A percentile compares a stretch with the other conserved stretches of the same genome.
Evolutionary conservation across 2,888 invertebrate species (phyloP).

Genomic region (Mantis religiosa): DNA sequence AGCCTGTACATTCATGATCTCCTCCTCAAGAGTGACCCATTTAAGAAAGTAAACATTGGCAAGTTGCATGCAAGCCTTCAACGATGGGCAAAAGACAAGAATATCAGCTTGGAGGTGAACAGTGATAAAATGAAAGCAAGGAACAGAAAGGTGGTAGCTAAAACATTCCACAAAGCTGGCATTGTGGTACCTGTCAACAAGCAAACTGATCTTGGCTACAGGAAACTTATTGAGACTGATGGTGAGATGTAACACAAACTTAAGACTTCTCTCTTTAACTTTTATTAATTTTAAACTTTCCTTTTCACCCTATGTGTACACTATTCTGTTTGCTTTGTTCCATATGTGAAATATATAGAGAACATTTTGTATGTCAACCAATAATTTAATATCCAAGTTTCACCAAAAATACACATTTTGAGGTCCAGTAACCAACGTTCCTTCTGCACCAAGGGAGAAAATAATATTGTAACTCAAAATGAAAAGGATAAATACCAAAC

Average conservation of each 20-base stretch:
- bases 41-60: constrained; percentile 56
- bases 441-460: no score
- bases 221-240: constrained; percentile 66
- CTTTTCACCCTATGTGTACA: no score
- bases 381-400: no score
- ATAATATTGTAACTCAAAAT: no score
- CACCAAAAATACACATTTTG: no score
- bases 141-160: constrained; percentile 59
- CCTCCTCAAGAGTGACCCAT: constrained; percentile 52
- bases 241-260: constrained; percentile 43
- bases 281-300: no score
- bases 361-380: no score
- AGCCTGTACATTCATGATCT: constrained; percentile 53
- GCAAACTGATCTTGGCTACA: constrained; percentile 80
- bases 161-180: constrained; percentile 76
- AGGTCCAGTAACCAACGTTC: no score
- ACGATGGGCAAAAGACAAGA: constrained; percentile 57
- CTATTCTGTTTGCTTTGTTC: no score
- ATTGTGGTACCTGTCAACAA: constrained; percentile 80
- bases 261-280: no score
- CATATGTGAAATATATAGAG: no score
- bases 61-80: constrained; percentile 60
- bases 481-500: no score
- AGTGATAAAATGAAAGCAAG: constrained; percentile 58
- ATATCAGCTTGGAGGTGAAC: constrained; percentile 55